These are phyloP conservation scores for Coccyzus lansbergi DNA, from an alignment of 2,797 vertebrate species.

Conservation along the genomic window DNA sequence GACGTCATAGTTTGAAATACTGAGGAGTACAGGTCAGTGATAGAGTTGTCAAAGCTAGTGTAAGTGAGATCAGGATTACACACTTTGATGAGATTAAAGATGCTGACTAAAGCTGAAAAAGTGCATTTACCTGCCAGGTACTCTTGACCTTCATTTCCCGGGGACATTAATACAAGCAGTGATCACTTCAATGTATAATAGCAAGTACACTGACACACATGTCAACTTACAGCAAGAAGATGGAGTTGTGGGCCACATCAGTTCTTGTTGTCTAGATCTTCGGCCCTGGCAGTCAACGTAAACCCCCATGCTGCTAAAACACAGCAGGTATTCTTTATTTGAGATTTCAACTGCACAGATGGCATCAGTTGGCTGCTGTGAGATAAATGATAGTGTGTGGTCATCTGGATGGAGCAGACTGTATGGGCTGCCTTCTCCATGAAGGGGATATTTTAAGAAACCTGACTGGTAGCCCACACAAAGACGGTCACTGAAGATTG, in stretches of 20 bases:
- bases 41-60: background rate
- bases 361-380: slow-evolving; percentile 88
- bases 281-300: slow-evolving; percentile 98
- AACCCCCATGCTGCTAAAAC: slow-evolving; percentile 94
- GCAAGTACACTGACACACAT: background rate
- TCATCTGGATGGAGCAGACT: slow-evolving; percentile 93
- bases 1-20: background rate
- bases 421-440: slow-evolving; percentile 84
- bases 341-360: slow-evolving; percentile 97
- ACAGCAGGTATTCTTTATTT: slow-evolving; percentile 96
- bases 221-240: slow-evolving; percentile 91
- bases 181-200: background rate
- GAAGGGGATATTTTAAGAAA: slow-evolving; percentile 90
- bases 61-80: background rate
- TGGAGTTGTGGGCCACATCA: slow-evolving; percentile 96
- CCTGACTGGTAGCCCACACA: slow-evolving; percentile 94
- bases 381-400: slow-evolving; percentile 93
- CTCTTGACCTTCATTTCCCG: background rate
- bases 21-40: background rate
- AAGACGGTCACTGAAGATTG: slow-evolving; percentile 91
- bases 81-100: background rate
- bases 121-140: background rate
- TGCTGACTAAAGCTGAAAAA: background rate
- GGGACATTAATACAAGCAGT: background rate
- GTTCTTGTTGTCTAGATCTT: slow-evolving; percentile 95